phyloP scores from a whole-genome alignment of 2,797 vertebrate genomes.

The Pipistrellus pipistrellus region DNA sequence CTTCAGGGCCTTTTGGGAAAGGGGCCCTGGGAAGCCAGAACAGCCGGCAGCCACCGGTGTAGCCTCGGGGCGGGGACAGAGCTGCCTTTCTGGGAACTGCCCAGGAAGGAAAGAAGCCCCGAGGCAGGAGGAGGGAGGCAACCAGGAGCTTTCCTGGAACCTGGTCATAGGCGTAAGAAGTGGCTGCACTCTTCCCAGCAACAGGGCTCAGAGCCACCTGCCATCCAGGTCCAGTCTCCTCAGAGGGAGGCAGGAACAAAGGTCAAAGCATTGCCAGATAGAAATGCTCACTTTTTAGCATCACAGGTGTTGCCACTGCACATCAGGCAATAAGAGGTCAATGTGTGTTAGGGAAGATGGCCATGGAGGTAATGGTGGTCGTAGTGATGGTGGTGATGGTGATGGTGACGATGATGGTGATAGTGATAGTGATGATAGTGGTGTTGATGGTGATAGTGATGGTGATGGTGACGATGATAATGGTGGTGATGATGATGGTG shows the following conservation, averaged over 20 bases:
- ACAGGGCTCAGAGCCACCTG: not conserved
- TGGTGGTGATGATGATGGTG: fast-evolving
- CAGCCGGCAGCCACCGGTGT: not conserved
- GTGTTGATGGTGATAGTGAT: fast-evolving
- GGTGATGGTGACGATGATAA: fast-evolving
- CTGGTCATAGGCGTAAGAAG: not conserved
- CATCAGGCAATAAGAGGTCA: not conserved
- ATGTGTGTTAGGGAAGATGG: fast-evolving
- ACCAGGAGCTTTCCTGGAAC: not conserved
- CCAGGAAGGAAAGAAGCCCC: not conserved
- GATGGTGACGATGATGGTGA: not conserved
- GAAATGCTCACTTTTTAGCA: not conserved
- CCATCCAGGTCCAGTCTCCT: not conserved
- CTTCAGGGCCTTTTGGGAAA: not conserved
- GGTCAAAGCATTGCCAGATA: not conserved
- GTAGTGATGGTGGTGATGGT: not conserved
- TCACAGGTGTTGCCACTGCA: fast-evolving
- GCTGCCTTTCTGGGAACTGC: not conserved
- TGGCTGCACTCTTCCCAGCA: not conserved
- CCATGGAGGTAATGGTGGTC: fast-evolving
- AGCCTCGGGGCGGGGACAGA: not conserved
- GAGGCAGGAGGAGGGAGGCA: not conserved
- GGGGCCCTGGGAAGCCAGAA: too few relatives aligned
- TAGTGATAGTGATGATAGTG: not conserved
- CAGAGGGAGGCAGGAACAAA: not conserved